phyloP scores from a whole-genome alignment of 2,797 vertebrate species.

The Hypotaenidia philippensis region DNA sequence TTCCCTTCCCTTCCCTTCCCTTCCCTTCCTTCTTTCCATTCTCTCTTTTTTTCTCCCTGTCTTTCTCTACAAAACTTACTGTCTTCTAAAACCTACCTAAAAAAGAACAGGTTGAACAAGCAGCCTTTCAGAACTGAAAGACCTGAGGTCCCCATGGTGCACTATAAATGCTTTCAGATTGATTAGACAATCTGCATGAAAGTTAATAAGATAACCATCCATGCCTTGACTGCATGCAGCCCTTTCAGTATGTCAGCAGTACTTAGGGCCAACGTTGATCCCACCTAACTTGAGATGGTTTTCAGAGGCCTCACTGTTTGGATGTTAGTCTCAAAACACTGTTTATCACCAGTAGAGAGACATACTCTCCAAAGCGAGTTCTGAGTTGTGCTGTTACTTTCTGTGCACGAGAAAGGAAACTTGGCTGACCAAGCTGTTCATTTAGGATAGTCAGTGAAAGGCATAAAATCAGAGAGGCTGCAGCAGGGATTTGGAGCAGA shows the following conservation, averaged over 20 bases:
- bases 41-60: too few species aligned
- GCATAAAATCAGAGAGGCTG: neutral
- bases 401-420: neutral
- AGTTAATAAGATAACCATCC: neutral
- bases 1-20: too few species aligned
- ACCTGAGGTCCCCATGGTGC: neutral
- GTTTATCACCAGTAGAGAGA: neutral
- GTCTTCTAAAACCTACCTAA: neutral
- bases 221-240: neutral
- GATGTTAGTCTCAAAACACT: neutral
- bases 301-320: neutral
- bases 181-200: neutral
- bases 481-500: neutral
- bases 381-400: neutral
- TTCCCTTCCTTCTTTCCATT: neutral
- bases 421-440: neutral
- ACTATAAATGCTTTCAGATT: neutral
- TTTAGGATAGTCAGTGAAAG: neutral
- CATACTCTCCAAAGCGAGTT: neutral
- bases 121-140: neutral
- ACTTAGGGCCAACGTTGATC: neutral
- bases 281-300: neutral
- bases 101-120: neutral
- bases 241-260: neutral
- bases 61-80: neutral